Evolutionary conservation across 2,888 invertebrate species (phyloP).

Genomic region (Arrhopalites spinosus): DNA sequence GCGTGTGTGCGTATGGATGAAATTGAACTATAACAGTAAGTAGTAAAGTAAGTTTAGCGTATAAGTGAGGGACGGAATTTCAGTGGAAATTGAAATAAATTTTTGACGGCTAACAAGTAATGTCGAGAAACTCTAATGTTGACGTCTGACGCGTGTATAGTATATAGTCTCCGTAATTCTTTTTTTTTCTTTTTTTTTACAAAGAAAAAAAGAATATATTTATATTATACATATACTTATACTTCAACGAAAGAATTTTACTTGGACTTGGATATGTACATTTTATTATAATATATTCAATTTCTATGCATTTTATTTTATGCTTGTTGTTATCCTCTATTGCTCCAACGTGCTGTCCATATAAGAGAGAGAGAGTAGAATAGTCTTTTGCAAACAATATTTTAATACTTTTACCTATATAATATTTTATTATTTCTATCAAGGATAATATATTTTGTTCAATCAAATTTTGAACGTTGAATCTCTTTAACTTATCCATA

Average conservation of each 20-base stretch:
- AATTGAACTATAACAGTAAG: background rate
- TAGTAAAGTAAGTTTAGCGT: background rate
- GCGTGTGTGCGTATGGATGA: background rate
- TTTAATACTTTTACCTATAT: background rate
- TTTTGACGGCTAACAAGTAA: constrained; percentile 3
- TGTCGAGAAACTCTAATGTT: background rate
- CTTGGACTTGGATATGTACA: no score
- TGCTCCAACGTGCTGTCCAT: no score
- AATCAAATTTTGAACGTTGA: no score
- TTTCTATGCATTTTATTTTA: no score
- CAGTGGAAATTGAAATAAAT: background rate
- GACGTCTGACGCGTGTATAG: background rate
- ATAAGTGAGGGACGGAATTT: background rate
- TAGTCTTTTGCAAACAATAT: background rate
- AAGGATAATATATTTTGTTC: no score
- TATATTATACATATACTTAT: no score
- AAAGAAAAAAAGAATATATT: no score
- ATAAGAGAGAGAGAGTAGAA: no score
- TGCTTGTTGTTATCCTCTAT: no score
- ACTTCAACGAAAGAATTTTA: no score
- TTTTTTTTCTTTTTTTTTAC: background rate
- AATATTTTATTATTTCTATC: background rate
- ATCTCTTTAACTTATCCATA: background rate
- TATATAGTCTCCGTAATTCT: background rate
- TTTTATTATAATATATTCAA: no score